Base-by-base conservation (phyloP, 2,888 invertebrate genomes). In the Malthinus seriepunctatus region DNA sequence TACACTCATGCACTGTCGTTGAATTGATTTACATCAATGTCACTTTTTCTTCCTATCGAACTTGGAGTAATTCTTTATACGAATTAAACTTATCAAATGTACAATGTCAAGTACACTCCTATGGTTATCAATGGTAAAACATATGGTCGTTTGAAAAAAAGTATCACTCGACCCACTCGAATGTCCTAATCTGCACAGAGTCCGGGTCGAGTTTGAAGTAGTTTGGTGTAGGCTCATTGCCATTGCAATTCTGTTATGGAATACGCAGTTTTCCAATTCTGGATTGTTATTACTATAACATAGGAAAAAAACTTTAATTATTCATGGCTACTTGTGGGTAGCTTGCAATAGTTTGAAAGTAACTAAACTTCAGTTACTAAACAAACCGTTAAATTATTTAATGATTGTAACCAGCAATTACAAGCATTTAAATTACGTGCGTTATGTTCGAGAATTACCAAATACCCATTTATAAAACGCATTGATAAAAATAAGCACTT, bases 251-350 rank as follows among this genome's bases (percentile, higher is more conserved):
- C 56, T 57, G 51, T 51, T 46, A 46, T 33, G 56, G 56, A 35
- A 57, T 57, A 51, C 51, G 51, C 56, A 51, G 51, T 56, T 56
- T 23, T 57, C 51, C 56, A 51, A 57, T 57, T 57, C 50, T 51
- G 56, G 56, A 37, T 37, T 44, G 51, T 48, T 57, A 51, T 57
- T 45, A 49, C 45, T 57, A 37, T 44, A 57, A 37, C 51, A 33
- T 31, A 44, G 49, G 23, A 23, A 5, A 55, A 55, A 56, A 55
- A 37, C 35, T 50, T 42, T 50, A 50, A 56, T 56, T 49, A 44
- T 50, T 56, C 56, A 56, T 50, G 49, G 56, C 23, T 56, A 35
- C 45, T 23, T 33, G 56, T 56, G 49, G 55, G 55, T 23, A 15
- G 42, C 15, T 42, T 31, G 47, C 37, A 44, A 34, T 51, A 44